phyloP scores from a whole-genome alignment of 2,113 vertebrate genomes.

The Rhadina sibilatrix region DNA sequence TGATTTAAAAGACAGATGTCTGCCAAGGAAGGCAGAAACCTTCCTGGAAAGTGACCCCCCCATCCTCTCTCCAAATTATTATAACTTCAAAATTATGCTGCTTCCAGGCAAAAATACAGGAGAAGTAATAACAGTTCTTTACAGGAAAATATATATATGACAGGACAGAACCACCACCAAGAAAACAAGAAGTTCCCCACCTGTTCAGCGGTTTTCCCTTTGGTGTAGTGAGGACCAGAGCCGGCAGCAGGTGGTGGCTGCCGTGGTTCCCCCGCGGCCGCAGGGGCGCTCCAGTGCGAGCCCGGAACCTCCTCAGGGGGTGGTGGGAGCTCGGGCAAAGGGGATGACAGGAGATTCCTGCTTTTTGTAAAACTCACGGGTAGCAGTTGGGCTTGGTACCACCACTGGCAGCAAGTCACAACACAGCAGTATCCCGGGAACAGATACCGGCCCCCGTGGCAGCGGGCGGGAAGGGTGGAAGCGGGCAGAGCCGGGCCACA shows the following conservation, averaged over 20 bases:
- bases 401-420: background rate
- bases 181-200: background rate
- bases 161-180: background rate
- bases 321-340: no score
- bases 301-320: background rate
- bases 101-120: background rate
- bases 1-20: background rate
- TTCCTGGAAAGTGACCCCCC: background rate
- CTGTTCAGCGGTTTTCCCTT: background rate
- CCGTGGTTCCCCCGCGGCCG: background rate
- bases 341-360: background rate
- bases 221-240: background rate
- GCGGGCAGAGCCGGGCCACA: background rate
- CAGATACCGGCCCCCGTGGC: background rate
- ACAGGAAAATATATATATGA: background rate
- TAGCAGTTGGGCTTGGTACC: no score
- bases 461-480: no score
- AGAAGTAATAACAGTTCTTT: background rate
- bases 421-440: rapidly evolving
- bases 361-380: background rate
- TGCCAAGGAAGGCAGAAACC: background rate
- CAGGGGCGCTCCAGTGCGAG: background rate
- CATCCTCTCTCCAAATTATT: background rate
- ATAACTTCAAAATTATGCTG: background rate
- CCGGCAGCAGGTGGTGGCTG: background rate